A percentile compares a stretch with the other conserved stretches of the same genome.
phyloP scores from a whole-genome alignment of 37 sponge, comb jelly and placozoan species.

The Agelas oroides region DNA sequence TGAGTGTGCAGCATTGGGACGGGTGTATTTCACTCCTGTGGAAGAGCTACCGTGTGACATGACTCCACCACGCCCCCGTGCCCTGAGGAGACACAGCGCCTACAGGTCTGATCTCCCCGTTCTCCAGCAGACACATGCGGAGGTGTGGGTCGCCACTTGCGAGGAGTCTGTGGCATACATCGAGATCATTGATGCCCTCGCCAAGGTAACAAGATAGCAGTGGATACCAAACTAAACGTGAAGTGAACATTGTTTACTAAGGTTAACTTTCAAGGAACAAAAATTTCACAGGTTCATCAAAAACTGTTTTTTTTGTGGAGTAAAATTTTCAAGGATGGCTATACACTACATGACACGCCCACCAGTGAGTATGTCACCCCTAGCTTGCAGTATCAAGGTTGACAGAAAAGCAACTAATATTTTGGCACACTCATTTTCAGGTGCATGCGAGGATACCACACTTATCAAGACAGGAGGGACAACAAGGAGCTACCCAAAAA shows the following conservation, averaged over 20 bases:
- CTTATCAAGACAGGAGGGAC: too few species aligned
- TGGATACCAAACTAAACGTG: background rate
- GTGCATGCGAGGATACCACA: too few species aligned
- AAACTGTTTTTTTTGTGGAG: background rate
- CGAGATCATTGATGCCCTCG: slow-evolving; percentile 60
- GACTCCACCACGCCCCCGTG: slow-evolving; percentile 13
- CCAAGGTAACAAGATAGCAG: slow-evolving; percentile 43
- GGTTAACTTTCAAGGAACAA: too few species aligned
- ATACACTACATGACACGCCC: too few species aligned
- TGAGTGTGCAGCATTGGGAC: slow-evolving; percentile 21
- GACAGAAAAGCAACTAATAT: too few species aligned
- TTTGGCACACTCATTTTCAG: too few species aligned
- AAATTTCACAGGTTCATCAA: background rate
- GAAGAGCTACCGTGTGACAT: slow-evolving; percentile 12
- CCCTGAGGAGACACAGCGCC: background rate
- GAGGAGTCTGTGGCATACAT: slow-evolving; percentile 29
- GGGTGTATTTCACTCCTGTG: slow-evolving; percentile 23
- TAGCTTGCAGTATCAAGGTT: too few species aligned
- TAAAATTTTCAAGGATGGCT: background rate
- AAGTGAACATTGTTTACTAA: too few species aligned
- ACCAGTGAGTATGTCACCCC: too few species aligned
- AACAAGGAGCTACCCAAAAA: too few species aligned
- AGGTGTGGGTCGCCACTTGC: slow-evolving; percentile 61
- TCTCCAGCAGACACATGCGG: slow-evolving; percentile 45
- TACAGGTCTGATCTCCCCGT: background rate